Base-by-base conservation (phyloP, 2,797 vertebrate species). In the Microhierax caerulescens region DNA sequence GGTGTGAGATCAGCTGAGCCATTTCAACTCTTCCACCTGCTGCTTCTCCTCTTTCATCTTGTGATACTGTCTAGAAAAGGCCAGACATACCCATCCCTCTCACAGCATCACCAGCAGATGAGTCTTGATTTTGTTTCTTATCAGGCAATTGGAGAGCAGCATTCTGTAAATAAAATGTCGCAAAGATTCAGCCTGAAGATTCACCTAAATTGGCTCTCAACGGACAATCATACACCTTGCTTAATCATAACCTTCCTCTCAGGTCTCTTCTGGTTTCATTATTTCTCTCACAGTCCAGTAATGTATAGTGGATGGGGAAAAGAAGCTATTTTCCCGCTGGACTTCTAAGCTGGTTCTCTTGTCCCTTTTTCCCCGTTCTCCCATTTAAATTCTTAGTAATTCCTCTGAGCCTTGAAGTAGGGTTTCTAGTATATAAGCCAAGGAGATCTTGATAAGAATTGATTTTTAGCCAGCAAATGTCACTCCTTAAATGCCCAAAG, bases 361-460 rank as follows among this genome's bases (percentile, higher is more conserved):
- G 61, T 84, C 50, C 13, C 34, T 86, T 84, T 75, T 88, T n/a
- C 47, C 53, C 68, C 53, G 10, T 78, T 86, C 14, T 21, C n/a
- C 43, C 41, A 68, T 93, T 95, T 89, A 91, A 77, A 84, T 82
- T 79, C 67, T 88, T 76, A 74, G 1, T 48, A 95, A 93, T 90
- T 95, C 88, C 80, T 76, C 72, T 84, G 75, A 95, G 70, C 60
- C 47, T 96, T 41, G 17, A 94, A 96, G 60, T 72, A 77, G 19
- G 37, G 37, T 77, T 74, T 92, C 84, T 34, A 83, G 72, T 74
- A 47, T 25, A 72, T 68, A 92, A 93, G 53, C 85, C 72, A 75
- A 85, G 53, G 72, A 95, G 61, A 72, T 87, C 84, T 89, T 93
- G 93, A 97, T 94, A 86, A 93, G 78, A 94, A 96, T 96, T 96